Base-by-base conservation (phyloP, 2,888 invertebrate genomes). In the Acronicta psi region DNA sequence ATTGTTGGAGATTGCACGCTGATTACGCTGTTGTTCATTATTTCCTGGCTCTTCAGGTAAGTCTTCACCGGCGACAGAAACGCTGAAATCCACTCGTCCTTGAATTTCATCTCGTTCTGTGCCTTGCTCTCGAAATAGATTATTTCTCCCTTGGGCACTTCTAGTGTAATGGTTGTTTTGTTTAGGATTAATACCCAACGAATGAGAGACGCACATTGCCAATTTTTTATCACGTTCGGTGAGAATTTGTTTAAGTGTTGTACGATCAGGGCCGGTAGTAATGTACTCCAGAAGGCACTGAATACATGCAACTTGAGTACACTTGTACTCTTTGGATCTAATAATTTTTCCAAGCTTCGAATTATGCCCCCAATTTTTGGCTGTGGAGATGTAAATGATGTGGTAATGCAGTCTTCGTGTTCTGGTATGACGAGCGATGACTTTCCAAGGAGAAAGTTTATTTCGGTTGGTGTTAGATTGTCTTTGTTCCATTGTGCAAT, bases 201-300 rank as follows among this genome's bases (percentile, higher is more conserved):
- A 52, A 61, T 62, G 57, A 57, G 51, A 1, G 51, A 56, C 47
- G 46, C 60, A 60, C 18, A 41, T 37, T 44, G 52, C 40, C 20
- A 64, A 0, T 16, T 47, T 50, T 56, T 53, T 25, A 25, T 59
- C 47, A 45, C 46, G 31, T 14, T 34, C 44, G n/a, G 51, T 57
- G 25, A 25, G 25, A 25, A 25, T 25, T 25, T 25, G 25, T 2
- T 25, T 25, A 25, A 25, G 25, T 25, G 25, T 25, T 8, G 8
- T 10, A 25, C 25, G 25, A 25, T 25, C 25, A 25, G 7, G 2
- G 25, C 25, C 25, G 25, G 25, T 25, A 25, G 25, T 25, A 25
- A 25, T 25, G 7, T 25, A 25, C 25, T 25, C 25, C 25, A 25
- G 10, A 25, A 25, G 25, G 25, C 25, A 25, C 25, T 25, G 9